Evolutionary conservation across 1,140 invertebrate genomes (phyloP), one percentile per base, ranked within the genome.

Genomic region (Plutomurus gul): DNA sequence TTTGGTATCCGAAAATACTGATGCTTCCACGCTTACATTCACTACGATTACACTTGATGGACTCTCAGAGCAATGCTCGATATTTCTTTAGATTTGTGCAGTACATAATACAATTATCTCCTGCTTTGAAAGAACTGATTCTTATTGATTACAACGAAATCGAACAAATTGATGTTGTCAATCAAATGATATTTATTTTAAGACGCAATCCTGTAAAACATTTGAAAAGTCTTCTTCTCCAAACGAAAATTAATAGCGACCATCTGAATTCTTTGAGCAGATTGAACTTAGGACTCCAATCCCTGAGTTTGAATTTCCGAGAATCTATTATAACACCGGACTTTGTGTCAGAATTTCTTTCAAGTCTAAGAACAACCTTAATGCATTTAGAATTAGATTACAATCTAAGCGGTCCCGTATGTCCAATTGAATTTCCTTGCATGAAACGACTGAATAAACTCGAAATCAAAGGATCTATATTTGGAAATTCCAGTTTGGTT

Each of bases 381-480:
- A 36, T 43, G 22, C 20, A 40, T 11, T 43, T 74, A 22, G 40
- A 60, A 40, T 60, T 79, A 16, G n/a, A 46, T 27, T 71, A 79
- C 33, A 39, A 49, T 20, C 49, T 72, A n/a, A 79, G 74, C 71
- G 75, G 77, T 27, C 49, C 77, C 1, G 27, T 43, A 4, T 46
- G 47, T n/a, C 22, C 49, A 30, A 56, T 79, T 16, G 25, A 46
- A 7, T 79, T 79, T 79, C 77, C 77, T 20, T 25, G 49, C 1
- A 56, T 79, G 46, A 18, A 74, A 30, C 8, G 43, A 27, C 33
- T 79, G n/a, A 60, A 79, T n/a, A 60, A 49, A 8, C 36, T 79
- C 3, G 60, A 40, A 49, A 72, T 79, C 27, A 79, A 73, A 65
- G 77, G 77, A 5, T 79, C 71, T 11, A 47, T 79, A n/a, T 33